Conservation (phyloP, 23 tunicate genomes). For the Trididemnum miniatum region DNA sequence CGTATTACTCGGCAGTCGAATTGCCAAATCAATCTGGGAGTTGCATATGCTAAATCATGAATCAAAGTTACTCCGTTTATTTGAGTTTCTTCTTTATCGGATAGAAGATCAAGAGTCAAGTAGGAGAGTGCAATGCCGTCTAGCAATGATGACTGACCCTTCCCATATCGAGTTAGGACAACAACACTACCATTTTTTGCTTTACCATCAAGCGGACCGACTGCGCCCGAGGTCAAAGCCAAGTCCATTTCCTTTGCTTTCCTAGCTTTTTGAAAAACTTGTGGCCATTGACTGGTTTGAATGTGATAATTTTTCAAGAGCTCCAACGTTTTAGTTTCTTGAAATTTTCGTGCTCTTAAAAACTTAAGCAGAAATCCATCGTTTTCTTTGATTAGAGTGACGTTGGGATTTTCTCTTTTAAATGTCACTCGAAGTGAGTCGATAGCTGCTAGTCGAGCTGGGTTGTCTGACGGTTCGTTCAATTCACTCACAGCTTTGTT, state of each 20-base stretch:
- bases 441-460: conserved; percentile 31
- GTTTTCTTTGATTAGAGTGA: conserved; percentile 5
- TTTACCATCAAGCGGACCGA: conserved; percentile 36
- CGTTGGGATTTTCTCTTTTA: not conserved
- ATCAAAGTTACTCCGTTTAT: conserved; percentile 61
- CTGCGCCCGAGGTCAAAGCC: conserved; percentile 34
- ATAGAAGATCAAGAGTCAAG: conserved; percentile 33
- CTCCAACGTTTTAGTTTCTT: conserved; percentile 35
- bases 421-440: conserved; percentile 32
- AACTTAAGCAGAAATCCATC: conserved; percentile 55
- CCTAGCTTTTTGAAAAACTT: conserved; percentile 68
- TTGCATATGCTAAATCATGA: conserved; percentile 40
- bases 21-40: no score
- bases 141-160: conserved; percentile 14
- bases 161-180: conserved; percentile 47
- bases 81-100: conserved; percentile 64
- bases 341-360: conserved; percentile 64
- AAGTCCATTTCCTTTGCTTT: conserved; percentile 39
- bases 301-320: conserved; percentile 45
- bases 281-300: conserved; percentile 39
- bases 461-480: conserved; percentile 61
- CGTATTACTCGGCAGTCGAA: no score
- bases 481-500: conserved; percentile 56
- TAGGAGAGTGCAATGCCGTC: conserved; percentile 52
- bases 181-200: conserved; percentile 59